These are phyloP conservation scores for Listronotus oregonensis DNA, from an alignment of 1,140 invertebrate species.

Conservation along the genomic window DNA sequence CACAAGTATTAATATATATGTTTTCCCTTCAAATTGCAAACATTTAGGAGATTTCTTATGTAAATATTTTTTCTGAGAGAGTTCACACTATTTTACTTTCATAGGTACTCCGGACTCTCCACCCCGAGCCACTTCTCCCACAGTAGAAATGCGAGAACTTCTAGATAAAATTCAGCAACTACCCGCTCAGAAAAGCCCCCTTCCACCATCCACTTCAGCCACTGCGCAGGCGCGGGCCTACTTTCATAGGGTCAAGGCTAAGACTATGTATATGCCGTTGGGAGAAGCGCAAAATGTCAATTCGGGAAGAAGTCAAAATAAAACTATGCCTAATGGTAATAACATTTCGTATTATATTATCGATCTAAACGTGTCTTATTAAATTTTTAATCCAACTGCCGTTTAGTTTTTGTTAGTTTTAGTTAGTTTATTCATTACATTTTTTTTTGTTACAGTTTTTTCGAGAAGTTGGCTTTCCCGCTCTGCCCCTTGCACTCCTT, in stretches of 20 bases:
- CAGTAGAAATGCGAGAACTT: slow-evolving; percentile 71
- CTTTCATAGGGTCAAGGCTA: slow-evolving; percentile 57
- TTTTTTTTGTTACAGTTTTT: slow-evolving; percentile 42
- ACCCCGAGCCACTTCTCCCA: slow-evolving; percentile 77
- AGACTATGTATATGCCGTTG: slow-evolving; percentile 64
- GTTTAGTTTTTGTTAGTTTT: no score
- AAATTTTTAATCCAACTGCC: no score
- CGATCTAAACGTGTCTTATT: no score
- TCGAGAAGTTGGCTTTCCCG: slow-evolving; percentile 71
- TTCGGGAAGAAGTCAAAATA: slow-evolving; percentile 20
- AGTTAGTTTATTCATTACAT: background rate
- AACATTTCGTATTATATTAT: no score
- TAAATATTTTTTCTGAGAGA: no score
- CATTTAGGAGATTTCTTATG: background rate
- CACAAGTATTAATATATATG: no score
- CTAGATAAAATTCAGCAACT: slow-evolving; percentile 72
- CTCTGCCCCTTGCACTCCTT: slow-evolving; percentile 77
- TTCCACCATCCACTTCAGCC: slow-evolving; percentile 10
- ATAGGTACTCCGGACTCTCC: no score
- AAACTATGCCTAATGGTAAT: slow-evolving; percentile 34
- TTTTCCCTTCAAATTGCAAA: background rate
- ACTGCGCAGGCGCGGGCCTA: slow-evolving; percentile 42
- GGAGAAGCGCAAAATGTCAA: slow-evolving; percentile 44
- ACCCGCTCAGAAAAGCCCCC: slow-evolving; percentile 56
- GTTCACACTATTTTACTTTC: no score